Percentiles rank a stretch among this genome's conserved stretches.
Conservation (phyloP, 30 jellyfish, hydroid and myxozoan species). For the Euphysa ruthae region DNA sequence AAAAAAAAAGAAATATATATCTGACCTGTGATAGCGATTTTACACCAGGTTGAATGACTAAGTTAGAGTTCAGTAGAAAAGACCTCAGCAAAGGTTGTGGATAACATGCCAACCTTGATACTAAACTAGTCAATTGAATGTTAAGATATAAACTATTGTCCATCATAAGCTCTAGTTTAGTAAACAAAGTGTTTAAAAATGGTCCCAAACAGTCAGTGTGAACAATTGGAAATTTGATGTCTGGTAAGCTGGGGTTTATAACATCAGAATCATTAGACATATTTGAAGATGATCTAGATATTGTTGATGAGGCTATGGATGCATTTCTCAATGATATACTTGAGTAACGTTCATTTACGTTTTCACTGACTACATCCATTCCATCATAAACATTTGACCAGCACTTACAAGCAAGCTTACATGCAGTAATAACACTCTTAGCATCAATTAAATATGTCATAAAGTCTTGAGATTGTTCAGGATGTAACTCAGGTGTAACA, state of each 20-base stretch:
- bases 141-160: constrained; percentile 61
- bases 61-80: constrained; percentile 64
- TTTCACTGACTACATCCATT: constrained; percentile 85
- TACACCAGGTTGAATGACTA: constrained; percentile 90
- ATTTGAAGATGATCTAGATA: background rate
- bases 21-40: constrained; percentile 82
- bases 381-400: constrained; percentile 97
- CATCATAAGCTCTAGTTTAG: constrained; percentile 53
- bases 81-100: constrained; percentile 95
- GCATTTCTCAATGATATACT: background rate
- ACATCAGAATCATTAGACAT: constrained; percentile 4
- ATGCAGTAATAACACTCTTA: constrained; percentile 19
- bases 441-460: constrained; percentile 63
- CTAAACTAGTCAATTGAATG: constrained; percentile 58
- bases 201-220: constrained; percentile 78
- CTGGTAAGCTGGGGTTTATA: background rate
- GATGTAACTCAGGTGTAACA: background rate
- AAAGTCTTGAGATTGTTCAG: constrained; percentile 21
- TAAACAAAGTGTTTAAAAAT: constrained; percentile 61
- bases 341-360: constrained; percentile 34
- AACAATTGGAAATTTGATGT: background rate
- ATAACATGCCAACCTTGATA: constrained; percentile 85
- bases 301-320: constrained; percentile 3
- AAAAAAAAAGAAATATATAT: no score
- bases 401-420: constrained; percentile 79